phyloP scores from a whole-genome alignment of 2,797 vertebrate species.

The Phrynocephalus forsythii region DNA sequence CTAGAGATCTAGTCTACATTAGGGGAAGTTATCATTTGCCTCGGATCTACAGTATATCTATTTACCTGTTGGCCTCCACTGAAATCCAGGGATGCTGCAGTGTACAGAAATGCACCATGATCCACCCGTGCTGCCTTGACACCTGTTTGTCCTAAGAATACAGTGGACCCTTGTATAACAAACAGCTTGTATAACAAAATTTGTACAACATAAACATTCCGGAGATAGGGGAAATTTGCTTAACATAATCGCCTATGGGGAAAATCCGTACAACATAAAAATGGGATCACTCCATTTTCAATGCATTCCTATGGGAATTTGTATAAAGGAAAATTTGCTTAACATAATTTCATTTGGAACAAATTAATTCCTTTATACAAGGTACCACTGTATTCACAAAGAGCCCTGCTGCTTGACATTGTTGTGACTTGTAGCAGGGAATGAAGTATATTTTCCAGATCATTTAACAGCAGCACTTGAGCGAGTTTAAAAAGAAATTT shows the following conservation, averaged over 20 bases:
- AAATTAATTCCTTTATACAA: no score
- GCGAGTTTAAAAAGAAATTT: constrained; percentile 1
- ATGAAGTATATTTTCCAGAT: constrained; percentile 56
- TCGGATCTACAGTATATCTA: neutral
- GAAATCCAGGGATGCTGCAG: fast-evolving
- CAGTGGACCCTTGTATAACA: no score
- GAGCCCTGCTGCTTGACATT: constrained; percentile 23
- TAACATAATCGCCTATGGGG: no score
- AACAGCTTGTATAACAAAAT: no score
- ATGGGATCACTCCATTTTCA: no score
- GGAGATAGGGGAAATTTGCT: no score
- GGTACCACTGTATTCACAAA: neutral
- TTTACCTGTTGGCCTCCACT: neutral
- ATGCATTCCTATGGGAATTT: no score
- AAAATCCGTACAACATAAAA: no score
- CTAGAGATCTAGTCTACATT: neutral
- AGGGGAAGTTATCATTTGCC: neutral
- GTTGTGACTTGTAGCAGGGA: constrained; percentile 27
- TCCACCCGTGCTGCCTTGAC: neutral
- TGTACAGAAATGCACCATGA: constrained; percentile 6
- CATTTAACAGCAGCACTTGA: constrained; percentile 58
- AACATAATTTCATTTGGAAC: no score
- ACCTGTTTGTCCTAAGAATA: constrained; percentile 30
- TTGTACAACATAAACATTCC: no score
- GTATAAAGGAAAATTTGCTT: no score